These are phyloP conservation scores for Heteronetta atricapilla DNA, from an alignment of 2,113 vertebrate genomes.

Conservation along the genomic window DNA sequence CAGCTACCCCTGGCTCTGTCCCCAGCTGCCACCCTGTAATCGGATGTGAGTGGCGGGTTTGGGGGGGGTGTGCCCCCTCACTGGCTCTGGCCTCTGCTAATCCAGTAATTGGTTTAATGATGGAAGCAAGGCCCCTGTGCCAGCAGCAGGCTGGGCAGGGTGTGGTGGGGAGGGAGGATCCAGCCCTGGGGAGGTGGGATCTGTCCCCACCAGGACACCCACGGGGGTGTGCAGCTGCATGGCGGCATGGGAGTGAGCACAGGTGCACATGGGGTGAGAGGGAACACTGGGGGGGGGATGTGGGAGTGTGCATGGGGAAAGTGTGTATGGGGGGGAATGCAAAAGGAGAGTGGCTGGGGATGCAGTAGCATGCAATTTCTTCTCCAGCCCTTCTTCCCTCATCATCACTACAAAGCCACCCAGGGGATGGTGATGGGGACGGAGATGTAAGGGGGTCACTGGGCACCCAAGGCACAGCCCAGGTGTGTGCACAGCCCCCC, in stretches of 20 bases:
- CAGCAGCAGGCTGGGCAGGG: neutral
- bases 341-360: too few species aligned
- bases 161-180: rapidly evolving
- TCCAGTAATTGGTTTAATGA: neutral
- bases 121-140: neutral
- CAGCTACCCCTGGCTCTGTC: neutral
- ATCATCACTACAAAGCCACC: neutral
- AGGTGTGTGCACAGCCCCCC: too few species aligned
- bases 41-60: neutral
- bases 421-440: neutral
- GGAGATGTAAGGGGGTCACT: neutral
- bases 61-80: neutral
- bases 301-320: too few species aligned
- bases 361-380: neutral
- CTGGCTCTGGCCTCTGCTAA: neutral
- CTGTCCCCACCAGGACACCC: neutral
- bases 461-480: too few species aligned
- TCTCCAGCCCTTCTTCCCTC: neutral
- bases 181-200: neutral
- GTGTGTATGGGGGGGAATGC: too few species aligned
- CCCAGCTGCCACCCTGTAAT: rapidly evolving
- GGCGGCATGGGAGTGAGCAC: rapidly evolving
- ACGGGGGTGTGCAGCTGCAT: rapidly evolving
- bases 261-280: too few species aligned
- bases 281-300: too few species aligned